Evolutionary conservation across 2,888 invertebrate genomes (phyloP), one percentile per base, ranked within the genome.

Genomic region (Diloba caeruleocephala): DNA sequence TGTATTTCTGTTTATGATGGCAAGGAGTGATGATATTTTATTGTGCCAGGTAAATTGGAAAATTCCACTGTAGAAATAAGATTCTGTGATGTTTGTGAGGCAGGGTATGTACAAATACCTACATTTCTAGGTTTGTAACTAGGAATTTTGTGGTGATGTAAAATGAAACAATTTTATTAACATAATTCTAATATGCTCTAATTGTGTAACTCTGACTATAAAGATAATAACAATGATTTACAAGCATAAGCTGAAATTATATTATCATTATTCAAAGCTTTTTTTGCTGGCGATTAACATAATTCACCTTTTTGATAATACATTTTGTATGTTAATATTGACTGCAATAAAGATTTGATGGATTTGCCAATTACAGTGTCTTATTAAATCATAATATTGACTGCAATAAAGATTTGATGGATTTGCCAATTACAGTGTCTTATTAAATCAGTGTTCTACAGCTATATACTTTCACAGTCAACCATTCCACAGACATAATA

Each of bases 161-260:
- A 62, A 70, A 72, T 71, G 15, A 74, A 72, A 74, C 74, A 56
- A 59, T 58, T 58, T 54, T 50, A 43, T 42, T 71, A 72, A 68
- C 59, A 54, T 59, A 61, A 61, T 62, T 72, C 57, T 72, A 71
- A 61, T 73, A 63, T 50, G 38, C 53, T 69, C 65, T 66, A 74
- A 64, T 68, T 43, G 36, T 64, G 60, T 64, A 55, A 53, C 53
- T 57, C 38, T 53, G 28, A 70, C 53, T 55, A 57, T 54, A 63
- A 54, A 10, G 41, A 66, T 42, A 66, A 49, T 42, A 59, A 62
- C 66, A 34, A 36, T 33, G 46, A 26, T 33, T 38, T 28, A 19
- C 29, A 29, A 62, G 60, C 60, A 44, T 41, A 59, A 31, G 36
- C 39, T 60, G 28, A 65, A 53, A 55, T 58, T 59, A 34, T 33